Evolutionary conservation across 64 coral and sea anemone genomes (phyloP).

Genomic region (Trachythela sp.): DNA sequence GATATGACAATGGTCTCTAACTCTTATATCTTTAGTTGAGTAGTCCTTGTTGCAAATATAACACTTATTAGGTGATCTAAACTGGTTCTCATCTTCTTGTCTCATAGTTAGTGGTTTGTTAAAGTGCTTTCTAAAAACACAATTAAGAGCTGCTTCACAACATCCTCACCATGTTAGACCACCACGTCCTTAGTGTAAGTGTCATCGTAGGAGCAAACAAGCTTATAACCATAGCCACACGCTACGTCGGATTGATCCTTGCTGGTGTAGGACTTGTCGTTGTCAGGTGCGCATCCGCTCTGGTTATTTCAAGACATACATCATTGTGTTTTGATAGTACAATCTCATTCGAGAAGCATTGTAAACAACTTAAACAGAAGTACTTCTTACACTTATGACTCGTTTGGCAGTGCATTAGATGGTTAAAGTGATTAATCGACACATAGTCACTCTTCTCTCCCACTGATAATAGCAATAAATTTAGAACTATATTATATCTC

Average conservation of each 20-base stretch:
- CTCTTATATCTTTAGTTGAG: too few relatives aligned
- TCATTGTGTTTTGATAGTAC: too few relatives aligned
- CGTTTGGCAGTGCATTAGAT: background rate
- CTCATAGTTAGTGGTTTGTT: conserved; percentile 15
- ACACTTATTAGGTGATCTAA: background rate
- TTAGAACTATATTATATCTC: background rate
- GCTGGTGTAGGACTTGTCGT: conserved; percentile 22
- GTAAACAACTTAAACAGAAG: too few relatives aligned
- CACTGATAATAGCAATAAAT: background rate
- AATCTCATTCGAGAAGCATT: too few relatives aligned
- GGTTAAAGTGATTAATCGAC: background rate
- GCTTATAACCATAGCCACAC: too few relatives aligned
- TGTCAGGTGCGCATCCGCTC: background rate
- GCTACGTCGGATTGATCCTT: background rate
- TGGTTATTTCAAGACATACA: background rate
- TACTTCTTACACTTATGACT: too few relatives aligned
- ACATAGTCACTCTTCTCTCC: conserved; percentile 18
- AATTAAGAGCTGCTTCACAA: background rate
- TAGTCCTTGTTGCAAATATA: background rate
- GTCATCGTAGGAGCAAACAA: too few relatives aligned
- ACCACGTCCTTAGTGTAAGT: too few relatives aligned
- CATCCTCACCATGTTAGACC: conserved; percentile 9
- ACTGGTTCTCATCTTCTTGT: background rate
- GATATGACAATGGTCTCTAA: conserved; percentile 31
- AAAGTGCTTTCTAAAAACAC: background rate